These are phyloP conservation scores for Nomada ferruginata DNA, from an alignment of 2,888 invertebrate species.

Conservation along the genomic window DNA sequence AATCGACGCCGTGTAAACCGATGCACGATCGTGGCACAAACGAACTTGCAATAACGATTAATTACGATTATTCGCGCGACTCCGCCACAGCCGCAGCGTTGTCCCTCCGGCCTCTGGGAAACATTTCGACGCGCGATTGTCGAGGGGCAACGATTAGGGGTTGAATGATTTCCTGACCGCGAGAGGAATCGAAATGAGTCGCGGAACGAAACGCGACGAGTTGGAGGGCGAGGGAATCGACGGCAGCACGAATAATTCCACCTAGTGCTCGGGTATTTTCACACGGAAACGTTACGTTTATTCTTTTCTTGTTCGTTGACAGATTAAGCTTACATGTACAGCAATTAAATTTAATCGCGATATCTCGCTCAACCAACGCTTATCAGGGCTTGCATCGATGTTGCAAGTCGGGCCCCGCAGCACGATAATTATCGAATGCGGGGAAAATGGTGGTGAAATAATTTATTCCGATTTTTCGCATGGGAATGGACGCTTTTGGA, in stretches of 20 bases:
- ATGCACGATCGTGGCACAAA: constrained; percentile 11
- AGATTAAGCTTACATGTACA: background rate
- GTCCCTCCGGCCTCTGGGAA: background rate
- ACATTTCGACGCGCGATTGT: constrained; percentile 24
- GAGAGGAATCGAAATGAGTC: constrained; percentile 13
- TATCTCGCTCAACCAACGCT: background rate
- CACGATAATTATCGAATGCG: constrained; percentile 13
- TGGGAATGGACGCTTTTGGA: constrained; percentile 6
- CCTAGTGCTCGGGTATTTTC: too few species aligned
- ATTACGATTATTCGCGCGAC: constrained; percentile 29
- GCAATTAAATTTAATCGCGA: background rate
- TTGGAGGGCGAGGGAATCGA: background rate
- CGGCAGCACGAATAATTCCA: background rate
- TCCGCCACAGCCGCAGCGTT: constrained; percentile 7
- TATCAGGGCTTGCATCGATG: background rate
- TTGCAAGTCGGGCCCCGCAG: too few species aligned
- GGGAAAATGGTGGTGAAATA: constrained; percentile 7
- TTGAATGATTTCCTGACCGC: constrained; percentile 7
- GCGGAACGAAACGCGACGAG: background rate
- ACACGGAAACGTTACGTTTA: background rate
- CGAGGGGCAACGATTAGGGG: constrained; percentile 2
- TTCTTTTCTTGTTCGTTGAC: background rate
- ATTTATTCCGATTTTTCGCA: background rate
- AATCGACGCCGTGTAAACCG: constrained; percentile 1
- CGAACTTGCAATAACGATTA: constrained; percentile 24